phyloP scores from a whole-genome alignment of 2,113 vertebrate species.

The Muscicapa adusta region DNA sequence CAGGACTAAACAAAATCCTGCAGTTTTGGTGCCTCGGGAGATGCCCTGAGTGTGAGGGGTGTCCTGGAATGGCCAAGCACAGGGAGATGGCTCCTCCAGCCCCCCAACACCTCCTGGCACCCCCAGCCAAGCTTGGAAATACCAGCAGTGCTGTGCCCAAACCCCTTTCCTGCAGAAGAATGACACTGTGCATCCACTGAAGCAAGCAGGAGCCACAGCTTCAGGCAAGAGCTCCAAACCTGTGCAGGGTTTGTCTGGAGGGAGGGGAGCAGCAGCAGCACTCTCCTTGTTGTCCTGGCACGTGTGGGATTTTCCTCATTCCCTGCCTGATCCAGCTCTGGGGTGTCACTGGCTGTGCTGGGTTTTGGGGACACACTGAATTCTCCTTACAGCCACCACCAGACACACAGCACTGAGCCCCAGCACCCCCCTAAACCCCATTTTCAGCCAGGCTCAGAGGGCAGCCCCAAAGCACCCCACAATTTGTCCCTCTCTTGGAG shows the following conservation, averaged over 20 bases:
- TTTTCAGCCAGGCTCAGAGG: not conserved
- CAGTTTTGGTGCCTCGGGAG: not conserved
- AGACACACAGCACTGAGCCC: not conserved
- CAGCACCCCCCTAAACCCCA: not conserved
- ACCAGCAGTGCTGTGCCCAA: not conserved
- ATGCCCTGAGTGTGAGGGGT: not conserved
- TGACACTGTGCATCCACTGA: rapidly evolving
- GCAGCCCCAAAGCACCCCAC: not conserved
- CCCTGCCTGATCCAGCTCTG: not conserved
- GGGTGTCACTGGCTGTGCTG: not conserved
- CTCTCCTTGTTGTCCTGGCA: not conserved
- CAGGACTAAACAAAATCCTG: rapidly evolving
- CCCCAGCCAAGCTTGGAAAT: not conserved
- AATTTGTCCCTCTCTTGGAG: not conserved
- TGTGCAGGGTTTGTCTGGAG: not conserved
- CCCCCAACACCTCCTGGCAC: rapidly evolving
- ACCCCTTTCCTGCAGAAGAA: not conserved
- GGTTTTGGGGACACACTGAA: not conserved
- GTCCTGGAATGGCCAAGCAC: not conserved
- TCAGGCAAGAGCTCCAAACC: rapidly evolving
- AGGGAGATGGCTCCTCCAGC: not conserved
- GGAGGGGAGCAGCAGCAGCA: not conserved
- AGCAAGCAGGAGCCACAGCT: not conserved
- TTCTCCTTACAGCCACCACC: not conserved
- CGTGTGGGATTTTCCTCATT: rapidly evolving